These are phyloP conservation scores for Poecilia wingei DNA, from an alignment of 2,797 vertebrate genomes.

Conservation along the genomic window DNA sequence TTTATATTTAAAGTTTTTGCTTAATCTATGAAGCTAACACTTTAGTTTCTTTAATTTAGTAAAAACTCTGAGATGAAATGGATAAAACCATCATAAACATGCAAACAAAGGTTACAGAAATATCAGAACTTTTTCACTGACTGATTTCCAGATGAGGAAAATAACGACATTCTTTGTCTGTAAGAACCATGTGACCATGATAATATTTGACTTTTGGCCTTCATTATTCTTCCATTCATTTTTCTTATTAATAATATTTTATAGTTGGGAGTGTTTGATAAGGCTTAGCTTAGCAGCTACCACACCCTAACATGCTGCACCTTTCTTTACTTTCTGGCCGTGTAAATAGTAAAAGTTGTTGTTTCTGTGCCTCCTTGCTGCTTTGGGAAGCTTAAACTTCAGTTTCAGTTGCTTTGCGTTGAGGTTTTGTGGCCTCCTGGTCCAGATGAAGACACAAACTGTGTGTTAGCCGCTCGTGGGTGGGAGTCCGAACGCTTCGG, in stretches of 20 bases:
- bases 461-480: constrained; percentile 8
- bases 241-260: too few species aligned
- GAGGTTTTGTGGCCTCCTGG: neutral
- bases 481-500: constrained; percentile 22
- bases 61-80: neutral
- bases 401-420: neutral
- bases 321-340: neutral
- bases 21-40: too few species aligned
- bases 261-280: too few species aligned
- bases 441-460: neutral
- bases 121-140: neutral
- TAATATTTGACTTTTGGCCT: neutral
- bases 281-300: neutral
- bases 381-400: neutral
- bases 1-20: too few species aligned
- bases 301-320: neutral
- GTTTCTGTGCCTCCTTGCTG: neutral
- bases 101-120: neutral
- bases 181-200: neutral
- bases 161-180: too few species aligned
- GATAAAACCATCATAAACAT: neutral
- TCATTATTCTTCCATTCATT: too few species aligned
- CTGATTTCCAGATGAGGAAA: too few species aligned
- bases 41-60: neutral
- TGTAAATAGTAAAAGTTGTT: neutral